Evolutionary conservation across 2,113 vertebrate genomes (phyloP), one percentile per base, ranked within the genome.

Genomic region (Saguinus imperator): DNA sequence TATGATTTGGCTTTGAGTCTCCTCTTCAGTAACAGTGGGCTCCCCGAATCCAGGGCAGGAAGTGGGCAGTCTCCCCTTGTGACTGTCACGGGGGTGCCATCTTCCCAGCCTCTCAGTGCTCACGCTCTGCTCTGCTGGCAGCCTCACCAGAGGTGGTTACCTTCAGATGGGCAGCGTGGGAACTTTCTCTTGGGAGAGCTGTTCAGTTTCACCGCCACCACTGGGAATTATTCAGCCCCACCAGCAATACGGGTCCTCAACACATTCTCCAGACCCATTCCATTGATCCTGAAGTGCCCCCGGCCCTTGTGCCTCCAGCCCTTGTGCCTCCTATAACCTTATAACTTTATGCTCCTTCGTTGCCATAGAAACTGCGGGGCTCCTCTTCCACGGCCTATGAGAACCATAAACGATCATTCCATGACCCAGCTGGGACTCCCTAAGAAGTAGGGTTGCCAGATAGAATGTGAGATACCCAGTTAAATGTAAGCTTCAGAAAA

Each of bases 401-500:
- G 14, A 23, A 6, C 27, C 20, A 23, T 2, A 5, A 75, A 23
- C 25, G 9, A 58, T 87, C 35, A 40, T 48, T 52, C 73, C 16
- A 37, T 77, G 61, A 29, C 20, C 20, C 64, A 68, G 32, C 14
- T 2, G 45, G 70, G 61, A 13, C 18, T 86, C 43, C 57, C 40
- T 73, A 12, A 57, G 55, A 79, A 82, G 57, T 27, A 48, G 66
- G 11, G 0, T 35, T 64, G 45, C 18, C 35, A 82, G 48, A 70
- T 23, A 70, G 50, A 75, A 82, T 37, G 50, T 11, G 75, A 13
- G 25, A 13, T 88, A 17, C 20, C 27, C 11, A 6, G 23, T 13
- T 73, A 89, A 64, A 55, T 82, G 68, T 76, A 20, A 82, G 68
- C 58, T 76, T 89, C 86, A 87, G 6, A 50, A 37, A 89, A 48